A percentile compares a stretch with the other conserved stretches of the same genome.
Evolutionary conservation across 1,140 invertebrate species (phyloP).

Genomic region (Leucophenga varia): DNA sequence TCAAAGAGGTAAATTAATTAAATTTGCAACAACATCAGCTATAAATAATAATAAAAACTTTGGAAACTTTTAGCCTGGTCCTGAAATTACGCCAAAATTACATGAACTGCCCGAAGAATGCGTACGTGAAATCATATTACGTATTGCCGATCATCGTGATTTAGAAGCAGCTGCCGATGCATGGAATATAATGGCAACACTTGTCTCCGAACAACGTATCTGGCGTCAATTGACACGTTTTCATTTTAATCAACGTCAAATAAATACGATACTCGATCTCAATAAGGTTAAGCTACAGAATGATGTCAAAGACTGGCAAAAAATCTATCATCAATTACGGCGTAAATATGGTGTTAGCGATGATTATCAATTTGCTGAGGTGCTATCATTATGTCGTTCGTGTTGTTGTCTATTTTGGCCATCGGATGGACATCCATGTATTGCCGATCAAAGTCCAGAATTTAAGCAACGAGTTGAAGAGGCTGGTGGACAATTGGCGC

Average conservation of each 20-base stretch:
- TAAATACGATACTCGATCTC: constrained; percentile 68
- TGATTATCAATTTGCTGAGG: constrained; percentile 87
- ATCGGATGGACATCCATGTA: constrained; percentile 86
- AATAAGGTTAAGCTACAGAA: constrained; percentile 55
- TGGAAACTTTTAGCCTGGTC: constrained; percentile 67
- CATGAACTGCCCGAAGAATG: constrained; percentile 92
- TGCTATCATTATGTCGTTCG: constrained; percentile 89
- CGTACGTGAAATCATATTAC: constrained; percentile 84
- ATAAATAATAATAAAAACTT: constrained; percentile 11
- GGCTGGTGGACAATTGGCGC: constrained; percentile 74
- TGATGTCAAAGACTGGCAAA: constrained; percentile 67
- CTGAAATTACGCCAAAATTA: constrained; percentile 80
- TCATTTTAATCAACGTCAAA: constrained; percentile 88
- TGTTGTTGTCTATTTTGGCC: constrained; percentile 98
- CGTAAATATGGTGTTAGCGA: constrained; percentile 87
- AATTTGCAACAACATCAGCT: neutral
- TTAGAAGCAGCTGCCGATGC: constrained; percentile 66
- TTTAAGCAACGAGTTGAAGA: constrained; percentile 76
- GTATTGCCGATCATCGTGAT: constrained; percentile 89
- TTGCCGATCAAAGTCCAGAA: constrained; percentile 78
- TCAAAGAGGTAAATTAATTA: constrained; percentile 65
- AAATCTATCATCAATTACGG: constrained; percentile 71
- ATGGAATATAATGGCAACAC: constrained; percentile 71
- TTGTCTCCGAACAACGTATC: constrained; percentile 85
- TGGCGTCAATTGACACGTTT: constrained; percentile 91